Base-by-base conservation (phyloP, 2,888 invertebrate species). In the Apotomis betuletana region DNA sequence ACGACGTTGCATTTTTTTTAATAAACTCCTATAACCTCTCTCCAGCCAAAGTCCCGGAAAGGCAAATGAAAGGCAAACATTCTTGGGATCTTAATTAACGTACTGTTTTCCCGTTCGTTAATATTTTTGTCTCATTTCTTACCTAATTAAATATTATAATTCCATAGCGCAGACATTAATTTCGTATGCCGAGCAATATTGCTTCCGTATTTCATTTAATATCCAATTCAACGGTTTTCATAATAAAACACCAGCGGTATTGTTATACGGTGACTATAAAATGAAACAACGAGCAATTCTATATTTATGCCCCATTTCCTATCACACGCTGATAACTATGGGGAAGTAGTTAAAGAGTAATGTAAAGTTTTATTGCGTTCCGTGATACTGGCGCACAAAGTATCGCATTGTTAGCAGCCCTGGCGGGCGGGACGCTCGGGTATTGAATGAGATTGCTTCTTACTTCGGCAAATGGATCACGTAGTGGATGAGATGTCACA, bases 381-480 rank as follows among this genome's bases (percentile, higher is more conserved):
- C 86, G 85, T 88, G 87, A 88, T 90, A 89, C 83, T 68, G 68
- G 82, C 78, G 85, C 85, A 89, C 89, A 89, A 88, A 88, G 88
- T 90, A 90, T 89, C 84, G 87, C 84, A 88, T 88, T 90, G 88
- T 89, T 90, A 88, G 87, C 89, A 90, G 80, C 90, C 91, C 90
- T 90, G 76, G 74, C 69, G 81, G 79, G 81, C 79, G 78, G 78
- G 85, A 83, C 85, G 85, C 44, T 80, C 85, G 86, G 90, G 92
- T 92, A 93, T 94, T 94, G 94, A 93, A 94, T 93, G 93, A 93
- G 94, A 94, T 94, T 93, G 93, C 93, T 93, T 93, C 93, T 94
- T 93, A 94, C 93, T 91, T 93, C 91, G 90, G 90, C 93, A 93
- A 94, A 94, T 94, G 94, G 94, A 94, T 94, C 93, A 94, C 94